Evolutionary conservation across 2,797 vertebrate genomes (phyloP).

Genomic region (Notolabrus celidotus): DNA sequence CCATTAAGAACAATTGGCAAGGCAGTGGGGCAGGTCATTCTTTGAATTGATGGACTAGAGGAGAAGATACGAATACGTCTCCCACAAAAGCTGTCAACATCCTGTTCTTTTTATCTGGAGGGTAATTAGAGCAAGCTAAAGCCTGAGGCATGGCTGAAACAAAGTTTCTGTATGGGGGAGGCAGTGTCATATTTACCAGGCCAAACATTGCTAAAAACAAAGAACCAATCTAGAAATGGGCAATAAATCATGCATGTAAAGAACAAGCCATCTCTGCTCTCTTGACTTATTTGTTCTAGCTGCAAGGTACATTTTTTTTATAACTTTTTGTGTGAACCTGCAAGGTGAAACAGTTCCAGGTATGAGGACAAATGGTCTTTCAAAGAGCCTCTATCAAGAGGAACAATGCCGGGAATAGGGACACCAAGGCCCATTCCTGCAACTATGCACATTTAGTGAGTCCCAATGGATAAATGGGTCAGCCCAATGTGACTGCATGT

Average conservation of each 20-base stretch:
- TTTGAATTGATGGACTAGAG: slow-evolving; percentile 25
- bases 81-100: background rate
- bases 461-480: slow-evolving; percentile 62
- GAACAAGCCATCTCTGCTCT: background rate
- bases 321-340: slow-evolving; percentile 6
- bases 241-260: slow-evolving; percentile 4
- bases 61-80: background rate
- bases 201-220: background rate
- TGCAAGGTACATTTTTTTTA: background rate
- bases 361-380: slow-evolving; percentile 52
- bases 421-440: slow-evolving; percentile 42
- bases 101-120: background rate
- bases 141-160: background rate
- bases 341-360: slow-evolving; percentile 48
- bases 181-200: background rate
- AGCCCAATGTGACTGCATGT: slow-evolving; percentile 53
- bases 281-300: slow-evolving; percentile 18
- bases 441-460: slow-evolving; percentile 56
- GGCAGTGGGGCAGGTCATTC: background rate
- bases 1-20: slow-evolving; percentile 41
- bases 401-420: slow-evolving; percentile 44
- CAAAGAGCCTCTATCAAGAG: slow-evolving; percentile 44
- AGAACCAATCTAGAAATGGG: background rate
- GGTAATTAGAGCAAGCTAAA: background rate
- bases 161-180: no score